These are phyloP conservation scores for Willisornis vidua DNA, from an alignment of 2,113 vertebrate species.

Conservation along the genomic window DNA sequence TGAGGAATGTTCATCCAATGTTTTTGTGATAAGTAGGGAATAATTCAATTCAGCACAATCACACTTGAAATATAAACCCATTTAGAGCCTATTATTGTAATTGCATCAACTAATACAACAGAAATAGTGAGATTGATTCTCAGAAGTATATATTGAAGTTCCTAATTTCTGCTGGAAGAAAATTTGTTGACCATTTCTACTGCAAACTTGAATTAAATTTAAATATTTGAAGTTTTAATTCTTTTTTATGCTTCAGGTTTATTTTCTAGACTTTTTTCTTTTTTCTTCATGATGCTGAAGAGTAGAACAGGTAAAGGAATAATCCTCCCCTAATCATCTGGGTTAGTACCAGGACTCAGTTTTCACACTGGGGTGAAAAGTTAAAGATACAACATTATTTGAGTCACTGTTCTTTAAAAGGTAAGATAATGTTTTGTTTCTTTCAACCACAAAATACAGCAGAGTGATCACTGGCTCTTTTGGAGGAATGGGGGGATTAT, in stretches of 20 bases:
- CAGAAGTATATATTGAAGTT: background rate
- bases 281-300: background rate
- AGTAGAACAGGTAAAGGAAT: background rate
- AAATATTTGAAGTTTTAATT: background rate
- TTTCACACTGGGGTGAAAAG: background rate
- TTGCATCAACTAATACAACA: background rate
- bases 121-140: background rate
- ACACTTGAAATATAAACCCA: constrained; percentile 40
- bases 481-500: background rate
- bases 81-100: constrained; percentile 32
- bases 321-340: background rate
- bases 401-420: background rate
- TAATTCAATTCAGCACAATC: constrained; percentile 43
- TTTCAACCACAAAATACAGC: background rate
- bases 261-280: background rate
- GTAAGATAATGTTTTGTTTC: background rate
- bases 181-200: background rate
- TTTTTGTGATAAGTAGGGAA: constrained; percentile 26
- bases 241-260: background rate
- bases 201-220: background rate
- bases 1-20: constrained; percentile 18
- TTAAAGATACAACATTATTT: background rate
- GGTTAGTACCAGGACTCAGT: background rate
- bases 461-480: background rate
- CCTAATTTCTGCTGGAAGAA: background rate